Conservation (phyloP, 2,797 vertebrate species). For the Arremon brunneinucha region DNA sequence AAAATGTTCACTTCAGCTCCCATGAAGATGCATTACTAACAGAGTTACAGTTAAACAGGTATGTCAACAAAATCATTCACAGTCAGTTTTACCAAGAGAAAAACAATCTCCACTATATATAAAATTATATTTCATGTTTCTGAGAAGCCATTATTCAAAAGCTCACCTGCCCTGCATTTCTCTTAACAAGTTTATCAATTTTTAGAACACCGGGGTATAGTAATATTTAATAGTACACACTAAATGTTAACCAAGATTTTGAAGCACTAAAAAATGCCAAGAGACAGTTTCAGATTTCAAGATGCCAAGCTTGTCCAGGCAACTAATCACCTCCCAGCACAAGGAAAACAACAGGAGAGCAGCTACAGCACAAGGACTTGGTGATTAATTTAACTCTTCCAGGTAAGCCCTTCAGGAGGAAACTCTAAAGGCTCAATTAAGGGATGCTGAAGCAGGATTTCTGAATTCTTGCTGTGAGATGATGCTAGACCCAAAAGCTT, state of each 20-base stretch:
- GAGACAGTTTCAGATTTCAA: conserved; percentile 30
- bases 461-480: conserved; percentile 46
- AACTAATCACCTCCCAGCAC: conserved; percentile 32
- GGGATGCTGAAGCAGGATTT: conserved; percentile 27
- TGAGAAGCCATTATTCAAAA: neutral
- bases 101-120: neutral
- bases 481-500: conserved; percentile 27
- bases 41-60: neutral
- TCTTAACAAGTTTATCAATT: conserved; percentile 55
- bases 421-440: conserved; percentile 33
- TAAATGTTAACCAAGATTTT: conserved; percentile 51
- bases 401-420: conserved; percentile 5
- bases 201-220: conserved; percentile 17
- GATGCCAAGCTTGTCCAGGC: conserved; percentile 8
- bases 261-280: conserved; percentile 11
- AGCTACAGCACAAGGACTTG: neutral
- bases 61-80: neutral
- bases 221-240: conserved; percentile 29
- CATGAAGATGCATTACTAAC: neutral
- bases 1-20: neutral
- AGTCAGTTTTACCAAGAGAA: neutral
- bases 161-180: conserved; percentile 13
- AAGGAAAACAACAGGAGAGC: conserved; percentile 24
- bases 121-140: conserved; percentile 6
- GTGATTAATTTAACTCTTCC: conserved; percentile 59